Percentiles rank a stretch among this genome's conserved stretches.
Evolutionary conservation across 2,113 vertebrate species (phyloP).

Genomic region (Chionodraco myersi): DNA sequence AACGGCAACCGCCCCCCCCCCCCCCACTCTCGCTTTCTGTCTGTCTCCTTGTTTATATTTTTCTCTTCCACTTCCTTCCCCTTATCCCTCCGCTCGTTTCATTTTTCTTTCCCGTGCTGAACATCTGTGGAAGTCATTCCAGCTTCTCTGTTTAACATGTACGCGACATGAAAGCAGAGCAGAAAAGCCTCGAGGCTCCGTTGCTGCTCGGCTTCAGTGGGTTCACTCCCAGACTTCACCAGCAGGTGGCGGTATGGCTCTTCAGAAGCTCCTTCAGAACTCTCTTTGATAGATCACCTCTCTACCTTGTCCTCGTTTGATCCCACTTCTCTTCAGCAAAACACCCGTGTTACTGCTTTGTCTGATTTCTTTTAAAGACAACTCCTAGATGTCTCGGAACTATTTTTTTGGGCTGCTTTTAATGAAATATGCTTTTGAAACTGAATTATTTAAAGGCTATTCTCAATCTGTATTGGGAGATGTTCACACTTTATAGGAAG

Average conservation of each 20-base stretch:
- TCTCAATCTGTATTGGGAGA: background rate
- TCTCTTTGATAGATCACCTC: background rate
- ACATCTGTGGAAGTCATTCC: constrained; percentile 21
- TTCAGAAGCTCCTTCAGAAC: constrained; percentile 31
- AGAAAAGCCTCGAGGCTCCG: background rate
- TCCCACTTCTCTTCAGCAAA: constrained; percentile 41
- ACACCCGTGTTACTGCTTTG: constrained; percentile 21
- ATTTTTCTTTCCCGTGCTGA: background rate
- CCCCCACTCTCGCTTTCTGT: constrained; percentile 17
- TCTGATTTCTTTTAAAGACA: constrained; percentile 20
- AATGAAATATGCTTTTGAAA: constrained; percentile 41
- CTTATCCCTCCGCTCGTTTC: background rate
- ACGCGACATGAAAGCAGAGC: constrained; percentile 15
- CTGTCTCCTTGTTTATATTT: background rate
- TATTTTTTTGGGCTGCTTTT: background rate
- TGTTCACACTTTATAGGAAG: too few species aligned
- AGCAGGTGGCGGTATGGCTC: constrained; percentile 79
- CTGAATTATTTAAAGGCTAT: background rate
- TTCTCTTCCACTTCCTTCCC: background rate
- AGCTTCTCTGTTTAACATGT: background rate
- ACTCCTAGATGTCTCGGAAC: constrained; percentile 2
- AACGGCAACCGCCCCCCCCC: background rate
- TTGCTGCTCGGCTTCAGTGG: background rate
- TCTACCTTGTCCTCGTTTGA: constrained; percentile 48
- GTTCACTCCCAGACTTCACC: constrained; percentile 31